A percentile compares a stretch with the other conserved stretches of the same genome.
Conservation (phyloP, 2,797 vertebrate genomes). For the Poeciliopsis turneri region DNA sequence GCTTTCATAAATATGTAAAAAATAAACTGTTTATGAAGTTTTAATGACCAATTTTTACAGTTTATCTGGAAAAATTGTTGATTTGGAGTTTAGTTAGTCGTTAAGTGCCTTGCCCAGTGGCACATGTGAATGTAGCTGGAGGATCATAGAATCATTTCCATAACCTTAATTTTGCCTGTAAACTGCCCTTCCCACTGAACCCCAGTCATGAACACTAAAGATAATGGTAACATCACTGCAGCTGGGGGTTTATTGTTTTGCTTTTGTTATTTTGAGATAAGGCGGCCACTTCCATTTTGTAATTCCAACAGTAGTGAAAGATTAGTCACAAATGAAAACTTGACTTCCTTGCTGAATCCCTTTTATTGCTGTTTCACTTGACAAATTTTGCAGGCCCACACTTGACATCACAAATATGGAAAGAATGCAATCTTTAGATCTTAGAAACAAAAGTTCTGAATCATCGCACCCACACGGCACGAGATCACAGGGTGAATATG, state of each 20-base stretch:
- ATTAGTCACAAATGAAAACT: not conserved
- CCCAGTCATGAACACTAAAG: not conserved
- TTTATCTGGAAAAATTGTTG: not conserved
- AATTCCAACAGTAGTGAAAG: not conserved
- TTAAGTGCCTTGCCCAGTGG: not conserved
- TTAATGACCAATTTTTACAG: not conserved
- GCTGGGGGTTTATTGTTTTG: not conserved
- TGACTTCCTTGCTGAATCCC: not conserved
- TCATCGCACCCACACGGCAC: slow-evolving; percentile 36
- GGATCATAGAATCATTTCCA: not conserved
- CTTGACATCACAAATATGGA: slow-evolving; percentile 35
- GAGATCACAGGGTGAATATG: slow-evolving; percentile 17
- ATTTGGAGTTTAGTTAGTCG: not conserved
- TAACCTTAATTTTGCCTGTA: not conserved
- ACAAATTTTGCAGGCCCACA: slow-evolving; percentile 42
- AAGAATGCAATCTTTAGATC: slow-evolving; percentile 50
- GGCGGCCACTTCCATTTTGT: not conserved
- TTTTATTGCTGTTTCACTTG: slow-evolving; percentile 12
- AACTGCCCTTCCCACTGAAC: not conserved
- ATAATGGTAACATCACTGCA: not conserved
- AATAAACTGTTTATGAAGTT: no score
- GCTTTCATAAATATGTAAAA: no score
- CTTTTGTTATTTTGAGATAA: not conserved
- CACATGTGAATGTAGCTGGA: not conserved
- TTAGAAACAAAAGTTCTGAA: slow-evolving; percentile 27